Evolutionary conservation across 30 jellyfish, hydroid and myxozoan genomes (phyloP), one percentile per base, ranked within the genome.

Genomic region (Aurelia coerulea): DNA sequence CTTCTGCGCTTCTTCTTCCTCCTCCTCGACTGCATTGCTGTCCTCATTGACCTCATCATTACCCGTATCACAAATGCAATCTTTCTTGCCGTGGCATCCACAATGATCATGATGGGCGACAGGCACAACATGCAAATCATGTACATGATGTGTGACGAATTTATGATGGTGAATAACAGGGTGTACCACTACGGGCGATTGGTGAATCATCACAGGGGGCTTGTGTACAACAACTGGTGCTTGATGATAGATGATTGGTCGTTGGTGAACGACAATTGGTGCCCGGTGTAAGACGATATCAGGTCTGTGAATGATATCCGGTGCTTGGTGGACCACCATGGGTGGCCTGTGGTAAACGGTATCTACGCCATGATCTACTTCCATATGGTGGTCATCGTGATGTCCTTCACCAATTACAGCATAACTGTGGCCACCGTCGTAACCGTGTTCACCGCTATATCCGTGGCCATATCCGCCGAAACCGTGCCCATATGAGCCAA

Each of bases 201-300:
- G 97, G 46, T 74, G 97, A 31, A 89, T 76, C 52, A 89, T 80
- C 15, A 80, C 92, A 5, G 85, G 81, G 5, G 97, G 97, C 86
- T 89, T 89, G 68, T 89, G 97, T 2, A 89, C 97, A 10, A 89
- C 93, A 29, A 89, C 93, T 2, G 97, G 97, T 18, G 97, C 92
- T 79, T 89, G 97, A 41, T 89, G 97, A 65, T 89, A 89, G 77
- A 89, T 76, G 66, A 89, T 81, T 42, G 97, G 97, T 56, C 97
- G 73, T 69, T 82, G 97, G 63, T 89, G 97, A 13, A 89, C 93
- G 10, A 89, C 79, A 11, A 89, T 89, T 53, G 97, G 97, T 64
- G 97, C 97, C 12, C 97, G 50, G 82, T 89, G 97, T 9, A 89
- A 76, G 42, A 89, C 90, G 10, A 89, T 89, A 51, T 89, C 97